A percentile compares a stretch with the other conserved stretches of the same genome.
These are phyloP conservation scores for Anarsia innoxiella DNA, from an alignment of 2,888 invertebrate species.

Conservation along the genomic window DNA sequence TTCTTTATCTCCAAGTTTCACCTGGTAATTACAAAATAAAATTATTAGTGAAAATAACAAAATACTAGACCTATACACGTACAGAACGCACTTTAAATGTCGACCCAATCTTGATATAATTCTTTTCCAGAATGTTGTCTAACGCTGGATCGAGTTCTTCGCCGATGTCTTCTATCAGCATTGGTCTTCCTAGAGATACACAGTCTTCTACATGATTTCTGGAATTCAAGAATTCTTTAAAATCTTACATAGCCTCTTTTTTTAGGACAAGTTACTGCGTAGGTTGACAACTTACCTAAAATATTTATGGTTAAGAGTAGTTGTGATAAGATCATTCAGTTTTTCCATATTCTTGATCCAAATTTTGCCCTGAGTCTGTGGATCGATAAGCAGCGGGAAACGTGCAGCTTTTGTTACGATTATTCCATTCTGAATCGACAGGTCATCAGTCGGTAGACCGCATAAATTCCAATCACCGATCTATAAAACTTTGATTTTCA, in stretches of 20 bases:
- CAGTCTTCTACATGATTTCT: conserved; percentile 91
- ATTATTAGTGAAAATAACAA: too few relatives aligned
- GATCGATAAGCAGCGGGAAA: conserved; percentile 91
- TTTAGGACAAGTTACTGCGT: too few relatives aligned
- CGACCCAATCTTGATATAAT: conserved; percentile 89
- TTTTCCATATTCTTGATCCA: conserved; percentile 93
- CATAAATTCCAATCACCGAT: conserved; percentile 94
- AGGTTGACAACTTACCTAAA: conserved; percentile 78
- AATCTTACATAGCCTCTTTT: too few relatives aligned
- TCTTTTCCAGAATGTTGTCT: conserved; percentile 90
- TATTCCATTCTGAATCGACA: conserved; percentile 93
- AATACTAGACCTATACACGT: neutral
- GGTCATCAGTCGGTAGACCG: conserved; percentile 91
- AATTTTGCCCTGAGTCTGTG: conserved; percentile 92
- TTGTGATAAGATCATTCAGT: conserved; percentile 79
- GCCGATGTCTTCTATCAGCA: conserved; percentile 88
- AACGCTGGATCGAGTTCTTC: conserved; percentile 91
- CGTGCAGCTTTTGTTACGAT: conserved; percentile 90
- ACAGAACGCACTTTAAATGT: conserved; percentile 77
- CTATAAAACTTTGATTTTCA: too few relatives aligned
- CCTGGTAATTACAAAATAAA: conserved; percentile 45
- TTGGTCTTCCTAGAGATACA: conserved; percentile 84
- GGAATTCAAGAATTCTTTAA: too few relatives aligned
- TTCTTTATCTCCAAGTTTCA: conserved; percentile 91
- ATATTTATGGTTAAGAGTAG: conserved; percentile 79